Percentiles rank a stretch among this genome's conserved stretches.
Evolutionary conservation across 2,113 vertebrate species (phyloP).

Genomic region (Polypterus bichir): DNA sequence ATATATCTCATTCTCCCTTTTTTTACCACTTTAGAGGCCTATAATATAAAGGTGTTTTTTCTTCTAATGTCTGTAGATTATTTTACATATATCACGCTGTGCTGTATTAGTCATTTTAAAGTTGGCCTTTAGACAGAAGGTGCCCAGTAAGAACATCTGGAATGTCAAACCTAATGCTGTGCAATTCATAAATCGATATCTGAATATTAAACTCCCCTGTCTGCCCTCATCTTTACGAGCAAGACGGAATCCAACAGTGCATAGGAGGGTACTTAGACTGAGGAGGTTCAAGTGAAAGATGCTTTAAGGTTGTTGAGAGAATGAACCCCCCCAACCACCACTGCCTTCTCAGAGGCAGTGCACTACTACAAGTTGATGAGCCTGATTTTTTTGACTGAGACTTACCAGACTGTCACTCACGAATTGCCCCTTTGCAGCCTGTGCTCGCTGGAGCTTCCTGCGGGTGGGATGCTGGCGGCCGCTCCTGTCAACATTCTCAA

Average conservation of each 20-base stretch:
- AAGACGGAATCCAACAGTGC: neutral
- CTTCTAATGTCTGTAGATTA: too few species aligned
- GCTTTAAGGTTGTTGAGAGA: neutral
- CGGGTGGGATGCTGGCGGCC: conserved; percentile 46
- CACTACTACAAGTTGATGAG: conserved; percentile 14
- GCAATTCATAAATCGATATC: neutral
- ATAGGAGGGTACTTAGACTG: neutral
- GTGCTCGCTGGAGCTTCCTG: conserved; percentile 44
- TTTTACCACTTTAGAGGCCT: too few species aligned
- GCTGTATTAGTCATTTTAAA: too few species aligned
- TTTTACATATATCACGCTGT: too few species aligned
- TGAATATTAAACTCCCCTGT: conserved; percentile 2
- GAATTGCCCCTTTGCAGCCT: conserved; percentile 51
- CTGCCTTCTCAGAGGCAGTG: neutral
- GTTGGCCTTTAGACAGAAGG: too few species aligned
- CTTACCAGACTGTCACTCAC: conserved; percentile 60
- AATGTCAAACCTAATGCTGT: too few species aligned
- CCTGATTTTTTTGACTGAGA: conserved; percentile 40
- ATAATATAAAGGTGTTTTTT: too few species aligned
- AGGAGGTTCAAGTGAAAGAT: neutral
- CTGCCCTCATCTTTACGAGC: fast-evolving
- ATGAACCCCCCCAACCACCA: neutral
- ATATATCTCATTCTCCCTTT: too few species aligned
- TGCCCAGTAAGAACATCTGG: too few species aligned
- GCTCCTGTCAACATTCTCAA: conserved; percentile 63